phyloP scores from a whole-genome alignment of 2,797 vertebrate genomes.

The Sternotherus odoratus region DNA sequence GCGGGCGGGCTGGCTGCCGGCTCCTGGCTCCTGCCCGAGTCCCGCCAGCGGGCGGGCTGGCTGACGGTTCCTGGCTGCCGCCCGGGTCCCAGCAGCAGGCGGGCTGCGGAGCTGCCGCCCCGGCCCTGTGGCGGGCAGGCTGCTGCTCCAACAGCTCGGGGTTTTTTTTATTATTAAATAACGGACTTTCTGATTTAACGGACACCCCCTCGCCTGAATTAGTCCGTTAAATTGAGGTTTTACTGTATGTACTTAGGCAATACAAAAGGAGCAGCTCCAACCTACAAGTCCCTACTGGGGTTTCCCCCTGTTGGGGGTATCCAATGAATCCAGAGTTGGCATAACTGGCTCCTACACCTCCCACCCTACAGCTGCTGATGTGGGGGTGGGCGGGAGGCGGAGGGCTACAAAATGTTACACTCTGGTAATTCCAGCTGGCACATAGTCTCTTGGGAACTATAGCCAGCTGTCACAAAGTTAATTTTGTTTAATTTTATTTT shows the following conservation, averaged over 20 bases:
- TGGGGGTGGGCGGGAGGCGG: not conserved
- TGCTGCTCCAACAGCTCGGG: too few species aligned
- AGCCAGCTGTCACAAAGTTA: conserved; percentile 25
- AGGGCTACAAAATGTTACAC: not conserved
- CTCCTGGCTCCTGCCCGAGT: too few species aligned
- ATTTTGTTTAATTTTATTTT: conserved; percentile 16
- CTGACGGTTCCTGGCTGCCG: too few species aligned
- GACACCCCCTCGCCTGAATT: too few species aligned
- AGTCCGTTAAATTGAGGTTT: too few species aligned
- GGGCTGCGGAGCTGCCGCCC: too few species aligned
- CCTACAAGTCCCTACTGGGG: not conserved
- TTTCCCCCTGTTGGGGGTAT: not conserved
- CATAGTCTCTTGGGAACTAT: not conserved
- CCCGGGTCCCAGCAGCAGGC: too few species aligned
- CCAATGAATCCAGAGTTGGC: not conserved
- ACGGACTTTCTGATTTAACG: too few species aligned
- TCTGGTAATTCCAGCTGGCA: not conserved
- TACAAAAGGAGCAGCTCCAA: not conserved
- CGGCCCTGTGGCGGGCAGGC: too few species aligned
- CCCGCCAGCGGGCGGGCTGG: too few species aligned
- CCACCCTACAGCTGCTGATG: not conserved
- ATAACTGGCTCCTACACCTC: not conserved
- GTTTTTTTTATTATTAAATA: too few species aligned
- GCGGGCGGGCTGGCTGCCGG: too few species aligned
- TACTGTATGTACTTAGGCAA: conserved; percentile 3